Conservation (phyloP, 2,797 vertebrate species). For the Chiroxiphia lanceolata region DNA sequence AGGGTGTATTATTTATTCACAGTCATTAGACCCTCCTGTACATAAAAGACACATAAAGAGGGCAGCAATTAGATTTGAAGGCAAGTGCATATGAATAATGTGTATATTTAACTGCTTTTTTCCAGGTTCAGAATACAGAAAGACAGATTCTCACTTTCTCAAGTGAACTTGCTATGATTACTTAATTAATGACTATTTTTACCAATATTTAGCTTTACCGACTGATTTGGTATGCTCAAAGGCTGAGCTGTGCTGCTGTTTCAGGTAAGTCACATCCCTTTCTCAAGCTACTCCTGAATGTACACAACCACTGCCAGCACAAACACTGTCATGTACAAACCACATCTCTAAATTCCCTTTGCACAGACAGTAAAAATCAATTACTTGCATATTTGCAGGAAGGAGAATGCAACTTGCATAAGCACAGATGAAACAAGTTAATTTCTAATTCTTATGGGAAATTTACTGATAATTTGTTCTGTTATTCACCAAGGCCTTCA, state of each 20-base stretch:
- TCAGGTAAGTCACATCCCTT: background rate
- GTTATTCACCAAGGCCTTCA: background rate
- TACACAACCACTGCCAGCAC: background rate
- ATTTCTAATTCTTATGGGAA: background rate
- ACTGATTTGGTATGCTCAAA: background rate
- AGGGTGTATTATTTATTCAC: background rate
- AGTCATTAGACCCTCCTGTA: background rate
- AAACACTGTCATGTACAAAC: background rate
- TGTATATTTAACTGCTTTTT: background rate
- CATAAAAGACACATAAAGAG: background rate
- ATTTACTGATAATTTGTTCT: background rate
- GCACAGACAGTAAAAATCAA: background rate
- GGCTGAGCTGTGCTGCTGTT: background rate
- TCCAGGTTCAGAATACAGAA: background rate
- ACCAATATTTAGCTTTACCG: background rate
- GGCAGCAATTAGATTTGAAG: background rate
- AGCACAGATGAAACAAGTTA: background rate
- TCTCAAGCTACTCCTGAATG: background rate
- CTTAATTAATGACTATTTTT: background rate
- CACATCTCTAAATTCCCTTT: background rate
- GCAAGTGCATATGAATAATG: background rate
- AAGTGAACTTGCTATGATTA: background rate
- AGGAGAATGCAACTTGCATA: background rate
- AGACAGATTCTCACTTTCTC: background rate
- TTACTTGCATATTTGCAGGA: slow-evolving; percentile 9